Percentiles rank a stretch among this genome's conserved stretches.
phyloP scores from a whole-genome alignment of 2,113 vertebrate genomes.

The Phodopus roborovskii region DNA sequence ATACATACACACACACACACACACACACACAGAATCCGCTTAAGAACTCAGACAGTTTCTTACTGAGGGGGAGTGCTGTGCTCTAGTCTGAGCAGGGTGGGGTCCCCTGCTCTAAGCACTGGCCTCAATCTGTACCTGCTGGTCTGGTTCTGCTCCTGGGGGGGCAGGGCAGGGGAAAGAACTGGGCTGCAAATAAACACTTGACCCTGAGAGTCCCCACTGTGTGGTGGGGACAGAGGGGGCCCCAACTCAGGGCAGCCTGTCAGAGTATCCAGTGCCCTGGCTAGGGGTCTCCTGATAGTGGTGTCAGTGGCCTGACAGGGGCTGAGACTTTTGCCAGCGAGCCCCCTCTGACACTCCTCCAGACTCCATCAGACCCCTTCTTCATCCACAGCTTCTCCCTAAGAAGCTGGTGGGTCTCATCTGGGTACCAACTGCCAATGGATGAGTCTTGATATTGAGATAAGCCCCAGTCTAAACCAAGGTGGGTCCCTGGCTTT shows the following conservation, averaged over 20 bases:
- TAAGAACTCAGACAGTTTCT: neutral
- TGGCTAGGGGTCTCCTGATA: neutral
- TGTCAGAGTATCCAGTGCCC: neutral
- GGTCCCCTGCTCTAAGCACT: accelerated
- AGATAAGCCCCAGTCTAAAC: too few species aligned
- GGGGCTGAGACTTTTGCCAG: neutral
- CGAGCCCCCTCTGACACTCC: accelerated
- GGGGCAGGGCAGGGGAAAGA: neutral
- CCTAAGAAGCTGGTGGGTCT: neutral
- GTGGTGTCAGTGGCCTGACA: accelerated
- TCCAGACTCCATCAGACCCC: too few species aligned
- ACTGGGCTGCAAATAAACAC: accelerated
- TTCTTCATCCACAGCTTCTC: accelerated
- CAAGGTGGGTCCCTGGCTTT: accelerated
- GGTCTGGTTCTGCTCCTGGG: neutral
- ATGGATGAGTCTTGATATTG: accelerated
- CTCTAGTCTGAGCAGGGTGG: neutral
- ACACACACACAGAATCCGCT: neutral
- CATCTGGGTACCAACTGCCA: accelerated
- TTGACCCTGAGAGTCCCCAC: neutral
- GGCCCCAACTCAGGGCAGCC: too few species aligned
- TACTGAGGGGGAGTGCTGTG: accelerated
- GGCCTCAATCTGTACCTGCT: neutral
- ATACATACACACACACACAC: neutral
- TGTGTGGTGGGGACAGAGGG: accelerated